Percentiles rank a stretch among this genome's conserved stretches.
Evolutionary conservation across 1,140 invertebrate species (phyloP).

Genomic region (Metopolophium dirhodum): DNA sequence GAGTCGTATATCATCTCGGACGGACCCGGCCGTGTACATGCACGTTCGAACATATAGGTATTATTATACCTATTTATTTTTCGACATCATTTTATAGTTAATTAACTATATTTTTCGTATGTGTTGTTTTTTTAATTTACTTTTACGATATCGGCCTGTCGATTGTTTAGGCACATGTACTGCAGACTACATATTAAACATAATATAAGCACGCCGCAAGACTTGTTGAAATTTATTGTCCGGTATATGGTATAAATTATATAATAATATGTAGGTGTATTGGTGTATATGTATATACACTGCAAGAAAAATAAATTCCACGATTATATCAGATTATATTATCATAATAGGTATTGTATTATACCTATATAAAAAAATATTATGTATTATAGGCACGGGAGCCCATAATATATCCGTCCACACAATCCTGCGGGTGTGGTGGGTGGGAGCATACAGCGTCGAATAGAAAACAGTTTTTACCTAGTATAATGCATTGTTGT

Average conservation of each 20-base stretch:
- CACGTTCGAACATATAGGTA: not conserved
- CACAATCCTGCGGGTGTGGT: not conserved
- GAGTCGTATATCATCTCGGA: constrained; percentile 25
- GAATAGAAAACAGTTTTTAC: not conserved
- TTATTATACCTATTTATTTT: constrained; percentile 2
- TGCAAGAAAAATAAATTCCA: not conserved
- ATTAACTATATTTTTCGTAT: constrained; percentile 35
- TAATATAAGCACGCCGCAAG: not conserved
- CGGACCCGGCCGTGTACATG: not conserved
- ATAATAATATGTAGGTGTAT: not conserved
- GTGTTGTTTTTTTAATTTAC: not conserved
- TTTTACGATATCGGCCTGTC: constrained; percentile 17
- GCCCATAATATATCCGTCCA: not conserved
- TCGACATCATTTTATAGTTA: constrained; percentile 17
- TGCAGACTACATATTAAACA: not conserved
- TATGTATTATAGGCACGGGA: not conserved
- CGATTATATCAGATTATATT: not conserved
- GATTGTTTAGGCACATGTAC: not conserved
- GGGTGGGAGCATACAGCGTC: not conserved
- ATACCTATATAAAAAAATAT: constrained; percentile 7
- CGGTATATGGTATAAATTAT: not conserved
- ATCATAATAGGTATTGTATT: not conserved
- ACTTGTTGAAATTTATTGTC: not conserved
- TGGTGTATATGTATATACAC: not conserved
- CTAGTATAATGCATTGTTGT: not conserved